phyloP scores from a whole-genome alignment of 2,888 invertebrate genomes.

The Tetranychus piercei region DNA sequence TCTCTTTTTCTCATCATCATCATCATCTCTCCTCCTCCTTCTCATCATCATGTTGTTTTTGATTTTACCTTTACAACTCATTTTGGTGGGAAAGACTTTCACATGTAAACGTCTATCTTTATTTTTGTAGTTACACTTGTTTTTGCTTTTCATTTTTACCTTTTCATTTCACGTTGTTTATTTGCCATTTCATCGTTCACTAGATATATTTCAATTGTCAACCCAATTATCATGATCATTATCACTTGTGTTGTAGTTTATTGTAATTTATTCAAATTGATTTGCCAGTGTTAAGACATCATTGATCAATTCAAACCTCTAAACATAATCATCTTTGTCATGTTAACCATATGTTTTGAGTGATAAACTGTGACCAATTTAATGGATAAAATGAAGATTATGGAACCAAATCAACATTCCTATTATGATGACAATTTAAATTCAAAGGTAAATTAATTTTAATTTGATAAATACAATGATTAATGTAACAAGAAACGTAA shows the following conservation, averaged over 20 bases:
- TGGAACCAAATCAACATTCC: background rate
- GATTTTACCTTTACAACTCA: background rate
- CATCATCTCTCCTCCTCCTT: background rate
- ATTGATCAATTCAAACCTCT: background rate
- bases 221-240: too few species aligned
- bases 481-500: background rate
- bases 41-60: background rate
- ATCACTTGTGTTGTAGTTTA: too few species aligned
- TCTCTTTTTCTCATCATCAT: background rate
- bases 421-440: background rate
- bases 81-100: background rate
- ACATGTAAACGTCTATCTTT: background rate
- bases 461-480: background rate
- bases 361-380: background rate
- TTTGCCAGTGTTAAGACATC: background rate
- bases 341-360: background rate
- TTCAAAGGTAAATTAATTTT: background rate
- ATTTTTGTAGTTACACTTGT: background rate
- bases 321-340: background rate
- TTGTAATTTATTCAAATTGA: too few species aligned
- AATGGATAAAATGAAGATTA: background rate
- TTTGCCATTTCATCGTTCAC: background rate
- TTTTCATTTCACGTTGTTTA: background rate
- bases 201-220: too few species aligned
- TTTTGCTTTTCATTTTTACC: background rate